Evolutionary conservation across 1,140 invertebrate genomes (phyloP), one percentile per base, ranked within the genome.

Genomic region (Drosophila oshimai): DNA sequence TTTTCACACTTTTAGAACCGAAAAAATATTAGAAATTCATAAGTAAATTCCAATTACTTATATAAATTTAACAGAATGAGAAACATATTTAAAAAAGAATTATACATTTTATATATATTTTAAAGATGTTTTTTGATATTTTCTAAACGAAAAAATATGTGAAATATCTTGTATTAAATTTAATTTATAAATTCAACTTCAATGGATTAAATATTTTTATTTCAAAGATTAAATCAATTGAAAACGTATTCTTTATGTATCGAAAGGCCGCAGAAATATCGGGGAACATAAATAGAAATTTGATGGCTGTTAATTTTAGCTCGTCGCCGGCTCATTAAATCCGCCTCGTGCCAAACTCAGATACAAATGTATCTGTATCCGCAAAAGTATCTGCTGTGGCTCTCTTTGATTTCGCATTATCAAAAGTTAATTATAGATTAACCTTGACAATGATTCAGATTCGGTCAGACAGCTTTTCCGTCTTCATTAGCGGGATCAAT

Each of bases 371-470:
- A 24, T 47, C 33, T 33, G 20, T 29, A 28, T 44, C 28, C 41
- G 22, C 26, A 5, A 29, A 15, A 18, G 31, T 44, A 17, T 28
- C n/a, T 6, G 12, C 2, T 1, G 3, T 36, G 6, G 26, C 6
- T 47, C 17, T 24, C 7, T 57, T 47, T 34, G 50, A 68, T 33
- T 55, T 55, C 18, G 22, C 37, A 58, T 47, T 70, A 71, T 58
- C 53, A 37, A 58, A 18, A 12, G 44, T 31, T 71, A 69, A 71
- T 71, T 58, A 69, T 71, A 71, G 64, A 69, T 58, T 58, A 69
- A 58, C 68, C 64, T 69, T 71, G 62, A 50, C 50, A 58, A 46
- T 71, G 64, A 42, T 70, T 58, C 18, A n/a, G n/a, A 33, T 24
- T 5, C 18, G 34, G 18, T 28, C 36, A 41, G 53, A 60, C 37